phyloP scores from a whole-genome alignment of 37 sponge, comb jelly and placozoan genomes.

The Lycopodina hypogea region DNA sequence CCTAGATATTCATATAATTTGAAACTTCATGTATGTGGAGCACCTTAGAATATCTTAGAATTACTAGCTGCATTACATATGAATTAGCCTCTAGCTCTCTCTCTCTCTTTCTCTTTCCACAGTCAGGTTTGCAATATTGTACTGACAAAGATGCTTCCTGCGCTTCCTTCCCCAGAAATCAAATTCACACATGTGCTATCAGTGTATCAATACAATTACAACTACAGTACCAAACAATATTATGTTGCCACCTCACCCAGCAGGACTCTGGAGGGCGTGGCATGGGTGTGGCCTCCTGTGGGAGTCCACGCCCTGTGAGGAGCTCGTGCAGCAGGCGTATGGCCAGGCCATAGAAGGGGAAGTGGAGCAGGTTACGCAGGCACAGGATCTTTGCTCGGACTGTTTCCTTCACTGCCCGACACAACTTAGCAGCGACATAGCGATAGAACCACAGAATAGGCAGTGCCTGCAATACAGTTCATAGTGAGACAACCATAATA shows the following conservation, averaged over 20 bases:
- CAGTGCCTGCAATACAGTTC: constrained; percentile 43
- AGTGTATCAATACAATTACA: too few relatives aligned
- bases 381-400: constrained; percentile 43
- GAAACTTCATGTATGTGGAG: too few relatives aligned
- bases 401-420: constrained; percentile 45
- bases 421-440: constrained; percentile 45
- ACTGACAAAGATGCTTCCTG: too few relatives aligned
- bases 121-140: too few relatives aligned
- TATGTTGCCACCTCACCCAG: constrained; percentile 28
- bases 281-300: constrained; percentile 18
- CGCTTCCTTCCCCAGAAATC: too few relatives aligned
- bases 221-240: not conserved
- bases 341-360: constrained; percentile 56
- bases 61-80: too few relatives aligned
- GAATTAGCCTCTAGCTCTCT: too few relatives aligned
- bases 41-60: too few relatives aligned
- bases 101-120: too few relatives aligned
- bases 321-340: constrained; percentile 41
- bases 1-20: too few relatives aligned
- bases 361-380: constrained; percentile 45
- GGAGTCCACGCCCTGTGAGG: constrained; percentile 57
- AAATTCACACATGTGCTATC: too few relatives aligned
- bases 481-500: too few relatives aligned
- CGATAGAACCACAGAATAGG: constrained; percentile 80
- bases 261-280: constrained; percentile 34